phyloP scores from a whole-genome alignment of 2,113 vertebrate genomes.

The Mustela lutreola region DNA sequence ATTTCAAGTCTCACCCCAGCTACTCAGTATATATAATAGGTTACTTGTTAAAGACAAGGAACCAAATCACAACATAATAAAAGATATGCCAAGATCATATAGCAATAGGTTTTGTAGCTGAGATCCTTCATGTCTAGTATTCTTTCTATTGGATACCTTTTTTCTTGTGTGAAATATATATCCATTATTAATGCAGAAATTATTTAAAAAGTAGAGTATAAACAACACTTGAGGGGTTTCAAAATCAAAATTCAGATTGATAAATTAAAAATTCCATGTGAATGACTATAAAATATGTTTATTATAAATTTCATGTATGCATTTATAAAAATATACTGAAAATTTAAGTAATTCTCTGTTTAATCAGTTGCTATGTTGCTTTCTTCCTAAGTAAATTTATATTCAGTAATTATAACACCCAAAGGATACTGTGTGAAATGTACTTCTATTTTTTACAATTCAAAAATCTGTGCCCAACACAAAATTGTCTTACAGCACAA shows the following conservation, averaged over 20 bases:
- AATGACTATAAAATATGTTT: not conserved
- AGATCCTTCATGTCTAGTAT: not conserved
- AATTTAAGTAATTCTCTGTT: not conserved
- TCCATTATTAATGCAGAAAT: not conserved
- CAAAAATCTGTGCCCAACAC: not conserved
- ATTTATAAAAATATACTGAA: not conserved
- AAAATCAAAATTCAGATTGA: not conserved
- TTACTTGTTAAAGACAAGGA: not conserved
- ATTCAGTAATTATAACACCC: not conserved
- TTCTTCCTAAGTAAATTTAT: not conserved
- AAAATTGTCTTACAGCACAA: not conserved
- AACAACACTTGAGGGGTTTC: not conserved
- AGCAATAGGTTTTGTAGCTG: not conserved
- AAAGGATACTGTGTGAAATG: conserved; percentile 3
- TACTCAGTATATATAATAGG: not conserved
- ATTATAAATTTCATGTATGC: not conserved
- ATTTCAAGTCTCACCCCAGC: not conserved
- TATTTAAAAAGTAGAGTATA: not conserved
- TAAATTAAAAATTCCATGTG: not conserved
- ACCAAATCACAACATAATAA: not conserved
- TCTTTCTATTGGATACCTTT: not conserved
- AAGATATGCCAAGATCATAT: not conserved
- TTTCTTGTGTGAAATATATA: not conserved
- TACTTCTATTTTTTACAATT: conserved; percentile 16
- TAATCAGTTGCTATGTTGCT: not conserved